Percentiles rank a stretch among this genome's conserved stretches.
Conservation (phyloP, 1,140 invertebrate species). For the Drosophila kanapiae region DNA sequence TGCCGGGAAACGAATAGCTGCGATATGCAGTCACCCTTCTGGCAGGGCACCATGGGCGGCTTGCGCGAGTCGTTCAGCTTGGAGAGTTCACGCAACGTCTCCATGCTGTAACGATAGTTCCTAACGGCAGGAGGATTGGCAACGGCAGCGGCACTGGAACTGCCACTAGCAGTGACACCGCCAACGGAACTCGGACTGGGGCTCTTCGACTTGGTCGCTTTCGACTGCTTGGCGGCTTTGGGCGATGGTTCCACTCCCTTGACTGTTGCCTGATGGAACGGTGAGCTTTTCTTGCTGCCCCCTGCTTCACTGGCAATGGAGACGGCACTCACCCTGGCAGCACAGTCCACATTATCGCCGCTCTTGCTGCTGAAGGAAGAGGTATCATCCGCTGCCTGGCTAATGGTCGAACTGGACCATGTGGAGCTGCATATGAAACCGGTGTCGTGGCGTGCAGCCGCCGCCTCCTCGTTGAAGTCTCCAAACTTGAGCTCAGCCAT, state of each 20-base stretch:
- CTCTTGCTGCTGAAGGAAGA: conserved; percentile 26
- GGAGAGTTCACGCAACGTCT: conserved; percentile 67
- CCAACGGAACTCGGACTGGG: conserved; percentile 10
- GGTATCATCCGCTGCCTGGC: conserved; percentile 31
- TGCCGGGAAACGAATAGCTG: conserved; percentile 76
- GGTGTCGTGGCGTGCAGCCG: conserved; percentile 28
- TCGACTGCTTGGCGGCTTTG: background rate
- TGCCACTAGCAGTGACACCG: background rate
- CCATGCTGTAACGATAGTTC: conserved; percentile 57
- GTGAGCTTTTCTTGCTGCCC: conserved; percentile 50
- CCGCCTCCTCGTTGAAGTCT: conserved; percentile 64
- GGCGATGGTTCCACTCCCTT: background rate
- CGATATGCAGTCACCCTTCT: conserved; percentile 76
- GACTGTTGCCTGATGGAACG: conserved; percentile 20
- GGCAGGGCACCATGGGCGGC: conserved; percentile 74
- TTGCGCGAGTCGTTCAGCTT: conserved; percentile 65
- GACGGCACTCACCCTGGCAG: conserved; percentile 10
- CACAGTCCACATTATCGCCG: conserved; percentile 63
- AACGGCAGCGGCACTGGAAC: background rate
- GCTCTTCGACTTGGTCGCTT: conserved; percentile 12
- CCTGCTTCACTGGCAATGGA: background rate
- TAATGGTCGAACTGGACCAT: conserved; percentile 63
- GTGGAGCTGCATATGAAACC: conserved; percentile 71
- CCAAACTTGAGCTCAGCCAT: conserved; percentile 68
- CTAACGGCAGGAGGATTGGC: conserved; percentile 6